Percentiles rank a stretch among this genome's conserved stretches.
phyloP scores from a whole-genome alignment of 2,797 vertebrate species.

The Pantherophis alleghaniensis region DNA sequence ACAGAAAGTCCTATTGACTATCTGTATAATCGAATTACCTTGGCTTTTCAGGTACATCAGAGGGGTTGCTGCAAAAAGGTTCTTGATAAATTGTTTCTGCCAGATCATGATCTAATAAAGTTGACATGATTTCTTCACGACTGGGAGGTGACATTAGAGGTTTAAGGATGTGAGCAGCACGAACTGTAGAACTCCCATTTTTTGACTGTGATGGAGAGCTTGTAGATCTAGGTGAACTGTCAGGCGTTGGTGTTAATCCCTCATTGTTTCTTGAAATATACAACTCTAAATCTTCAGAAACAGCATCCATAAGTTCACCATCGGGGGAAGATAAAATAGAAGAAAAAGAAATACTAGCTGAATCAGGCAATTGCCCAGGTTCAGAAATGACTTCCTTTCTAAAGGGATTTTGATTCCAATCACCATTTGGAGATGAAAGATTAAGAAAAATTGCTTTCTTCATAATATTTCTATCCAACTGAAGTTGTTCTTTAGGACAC shows the following conservation, averaged over 20 bases:
- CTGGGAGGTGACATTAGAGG: constrained; percentile 97
- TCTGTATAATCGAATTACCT: constrained; percentile 75
- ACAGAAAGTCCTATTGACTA: not conserved
- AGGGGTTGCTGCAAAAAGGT: constrained; percentile 95
- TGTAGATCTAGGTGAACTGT: constrained; percentile 92
- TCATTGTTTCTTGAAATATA: constrained; percentile 80
- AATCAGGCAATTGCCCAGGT: constrained; percentile 75
- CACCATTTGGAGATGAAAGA: constrained; percentile 78
- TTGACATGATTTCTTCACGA: constrained; percentile 92
- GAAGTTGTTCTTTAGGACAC: constrained; percentile 72
- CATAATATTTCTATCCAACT: constrained; percentile 68
- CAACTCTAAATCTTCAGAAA: constrained; percentile 81
- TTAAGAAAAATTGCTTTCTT: constrained; percentile 81
- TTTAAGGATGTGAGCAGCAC: constrained; percentile 87
- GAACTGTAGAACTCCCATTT: constrained; percentile 79
- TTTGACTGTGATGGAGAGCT: constrained; percentile 89
- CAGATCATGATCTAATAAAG: constrained; percentile 88
- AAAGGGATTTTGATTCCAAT: constrained; percentile 83
- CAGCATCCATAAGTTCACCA: constrained; percentile 81
- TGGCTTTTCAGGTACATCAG: constrained; percentile 89
- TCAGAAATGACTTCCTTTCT: constrained; percentile 76
- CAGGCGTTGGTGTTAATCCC: constrained; percentile 85
- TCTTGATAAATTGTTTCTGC: constrained; percentile 93
- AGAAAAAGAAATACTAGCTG: constrained; percentile 82
- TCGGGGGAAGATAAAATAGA: constrained; percentile 76